A percentile compares a stretch with the other conserved stretches of the same genome.
Conservation (phyloP, 2,113 vertebrate genomes). For the Gymnobelideus leadbeateri region DNA sequence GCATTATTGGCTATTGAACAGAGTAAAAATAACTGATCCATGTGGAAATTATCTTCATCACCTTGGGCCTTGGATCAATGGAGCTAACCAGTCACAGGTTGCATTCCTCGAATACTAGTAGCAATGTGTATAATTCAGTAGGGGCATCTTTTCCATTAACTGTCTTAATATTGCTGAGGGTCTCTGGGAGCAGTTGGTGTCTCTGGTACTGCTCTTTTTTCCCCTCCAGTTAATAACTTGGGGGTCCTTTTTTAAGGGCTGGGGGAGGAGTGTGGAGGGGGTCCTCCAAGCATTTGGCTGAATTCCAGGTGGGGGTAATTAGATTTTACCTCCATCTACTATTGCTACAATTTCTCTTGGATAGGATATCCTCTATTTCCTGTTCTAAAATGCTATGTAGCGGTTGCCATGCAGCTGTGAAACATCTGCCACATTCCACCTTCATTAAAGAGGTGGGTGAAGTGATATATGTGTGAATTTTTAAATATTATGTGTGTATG, state of each 20-base stretch:
- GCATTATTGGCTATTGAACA: not conserved
- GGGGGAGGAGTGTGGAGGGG: conserved; percentile 6
- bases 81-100: not conserved
- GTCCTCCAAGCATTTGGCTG: conserved; percentile 52
- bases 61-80: not conserved
- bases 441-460: conserved; percentile 71
- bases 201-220: not conserved
- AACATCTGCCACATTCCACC: conserved; percentile 78
- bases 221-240: conserved; percentile 15
- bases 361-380: conserved; percentile 72
- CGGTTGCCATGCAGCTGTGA: conserved; percentile 65
- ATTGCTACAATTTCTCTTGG: conserved; percentile 61
- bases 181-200: not conserved
- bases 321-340: conserved; percentile 63
- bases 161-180: not conserved
- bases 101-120: not conserved
- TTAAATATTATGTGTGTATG: conserved; percentile 54
- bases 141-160: not conserved
- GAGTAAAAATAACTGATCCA: not conserved
- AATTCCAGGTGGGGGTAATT: conserved; percentile 56
- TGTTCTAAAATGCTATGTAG: conserved; percentile 60
- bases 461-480: conserved; percentile 74
- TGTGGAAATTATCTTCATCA: not conserved
- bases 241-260: not conserved
- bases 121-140: not conserved